Evolutionary conservation across 2,797 vertebrate genomes (phyloP).

Genomic region (Anas capensis): DNA sequence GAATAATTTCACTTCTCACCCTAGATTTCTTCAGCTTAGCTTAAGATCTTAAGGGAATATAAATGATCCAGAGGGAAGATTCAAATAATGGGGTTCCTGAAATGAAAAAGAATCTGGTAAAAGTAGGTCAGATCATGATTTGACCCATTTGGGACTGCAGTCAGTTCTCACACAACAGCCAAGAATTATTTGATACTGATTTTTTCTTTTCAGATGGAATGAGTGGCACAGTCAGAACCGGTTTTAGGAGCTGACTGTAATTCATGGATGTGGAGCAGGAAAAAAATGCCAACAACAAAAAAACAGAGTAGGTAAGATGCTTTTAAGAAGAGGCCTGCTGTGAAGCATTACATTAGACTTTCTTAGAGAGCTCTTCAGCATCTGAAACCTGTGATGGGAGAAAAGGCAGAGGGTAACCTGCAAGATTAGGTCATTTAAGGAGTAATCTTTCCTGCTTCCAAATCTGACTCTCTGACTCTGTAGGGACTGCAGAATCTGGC

Average conservation of each 20-base stretch:
- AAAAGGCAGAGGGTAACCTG: neutral
- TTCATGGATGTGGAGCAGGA: neutral
- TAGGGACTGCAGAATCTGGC: neutral
- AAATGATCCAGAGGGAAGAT: neutral
- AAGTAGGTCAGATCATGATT: neutral
- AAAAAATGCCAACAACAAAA: neutral
- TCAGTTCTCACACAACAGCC: neutral
- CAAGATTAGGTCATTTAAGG: neutral
- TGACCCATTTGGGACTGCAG: neutral
- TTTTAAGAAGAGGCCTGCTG: neutral
- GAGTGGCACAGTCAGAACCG: neutral
- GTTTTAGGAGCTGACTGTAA: slow-evolving; percentile 15
- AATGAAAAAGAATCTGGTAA: neutral
- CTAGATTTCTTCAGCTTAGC: neutral
- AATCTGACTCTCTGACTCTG: neutral
- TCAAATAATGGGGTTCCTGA: neutral
- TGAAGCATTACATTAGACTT: neutral
- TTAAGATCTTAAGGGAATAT: neutral
- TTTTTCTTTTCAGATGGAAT: slow-evolving; percentile 1
- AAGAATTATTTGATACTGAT: neutral
- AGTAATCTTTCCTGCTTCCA: neutral
- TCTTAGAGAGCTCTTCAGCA: neutral
- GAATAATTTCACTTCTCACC: neutral
- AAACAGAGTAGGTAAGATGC: neutral
- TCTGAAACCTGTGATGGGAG: neutral